Evolutionary conservation across 1,140 invertebrate genomes (phyloP), one percentile per base, ranked within the genome.

Genomic region (Zeugodacus cucurbitae): DNA sequence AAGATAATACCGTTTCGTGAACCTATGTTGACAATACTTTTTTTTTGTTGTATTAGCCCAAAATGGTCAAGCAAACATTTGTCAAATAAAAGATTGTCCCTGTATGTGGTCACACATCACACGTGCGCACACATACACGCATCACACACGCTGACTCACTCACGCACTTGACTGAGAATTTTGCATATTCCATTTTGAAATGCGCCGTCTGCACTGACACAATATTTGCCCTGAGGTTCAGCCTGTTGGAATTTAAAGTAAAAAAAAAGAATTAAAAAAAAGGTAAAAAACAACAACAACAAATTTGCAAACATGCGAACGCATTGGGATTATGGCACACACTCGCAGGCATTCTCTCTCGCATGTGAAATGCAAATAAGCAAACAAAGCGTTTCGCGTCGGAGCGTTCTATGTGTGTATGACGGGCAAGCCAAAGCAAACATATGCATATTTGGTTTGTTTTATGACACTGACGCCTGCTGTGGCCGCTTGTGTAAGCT

Each of bases 401-500:
- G 32, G 37, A 74, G 37, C 37, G 37, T 74, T 32, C 5, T 74
- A 17, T 5, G 26, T 22, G 58, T 10, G 26, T 11, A 17, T 26
- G 10, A 26, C n/a, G 22, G 58, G 22, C 58, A 34, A 41, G 32
- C 32, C 44, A 44, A 74, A 74, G n/a, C 37, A 74, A 74, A 74
- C 70, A 74, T 74, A 74, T 74, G 70, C 70, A 74, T 74, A 74
- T 74, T 74, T n/a, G 20, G 34, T 37, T 74, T 74, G 67, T n/a
- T 74, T 74, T 74, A 44, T 74, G 37, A 74, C 70, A 74, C 70
- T 41, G 20, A n/a, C 70, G 58, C 58, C n/a, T 10, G 22, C n/a
- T 26, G n/a, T 54, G 48, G 17, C 11, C 48, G 20, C 48, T 3
- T 54, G 14, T 54, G 58, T 34, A 70, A 5, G 32, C n/a, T 8